These are phyloP conservation scores for Astropecten irregularis DNA, from an alignment of 53 echinoderm and acorn worm species.

Conservation along the genomic window DNA sequence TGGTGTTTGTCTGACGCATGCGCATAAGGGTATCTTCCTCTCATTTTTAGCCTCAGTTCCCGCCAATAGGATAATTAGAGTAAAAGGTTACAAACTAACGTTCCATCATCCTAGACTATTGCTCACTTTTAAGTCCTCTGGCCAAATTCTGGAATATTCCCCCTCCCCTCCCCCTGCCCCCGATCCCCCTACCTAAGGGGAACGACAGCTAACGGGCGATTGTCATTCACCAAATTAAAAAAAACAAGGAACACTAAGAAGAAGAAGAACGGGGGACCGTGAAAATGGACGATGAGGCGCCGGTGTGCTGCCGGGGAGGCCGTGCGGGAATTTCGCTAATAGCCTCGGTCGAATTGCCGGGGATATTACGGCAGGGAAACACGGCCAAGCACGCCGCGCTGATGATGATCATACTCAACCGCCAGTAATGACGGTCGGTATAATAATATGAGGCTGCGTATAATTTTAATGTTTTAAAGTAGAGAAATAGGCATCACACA, in stretches of 20 bases:
- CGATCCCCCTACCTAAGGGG: too few relatives aligned
- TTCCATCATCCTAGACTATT: conserved; percentile 4
- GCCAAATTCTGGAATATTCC: too few relatives aligned
- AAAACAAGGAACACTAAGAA: conserved; percentile 3
- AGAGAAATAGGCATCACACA: too few relatives aligned
- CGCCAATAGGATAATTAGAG: conserved; percentile 29
- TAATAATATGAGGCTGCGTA: too few relatives aligned
- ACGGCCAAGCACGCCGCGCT: too few relatives aligned
- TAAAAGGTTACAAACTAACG: neutral
- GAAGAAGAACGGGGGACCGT: too few relatives aligned
- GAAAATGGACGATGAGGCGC: conserved; percentile 28
- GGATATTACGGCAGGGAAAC: neutral
- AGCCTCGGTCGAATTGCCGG: neutral
- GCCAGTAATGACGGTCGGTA: too few relatives aligned
- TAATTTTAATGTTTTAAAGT: too few relatives aligned
- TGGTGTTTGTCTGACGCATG: too few relatives aligned
- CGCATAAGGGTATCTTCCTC: too few relatives aligned
- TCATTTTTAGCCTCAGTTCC: neutral
- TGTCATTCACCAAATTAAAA: conserved; percentile 43
- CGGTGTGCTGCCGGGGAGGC: neutral
- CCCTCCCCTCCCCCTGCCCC: too few relatives aligned
- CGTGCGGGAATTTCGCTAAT: conserved; percentile 39
- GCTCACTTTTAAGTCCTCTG: conserved; percentile 26
- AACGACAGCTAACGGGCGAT: too few relatives aligned
- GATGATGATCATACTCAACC: neutral